Evolutionary conservation across 35 echinoderm and acorn worm genomes (phyloP), one percentile per base, ranked within the genome.

Genomic region (Apostichopus parvimensis): DNA sequence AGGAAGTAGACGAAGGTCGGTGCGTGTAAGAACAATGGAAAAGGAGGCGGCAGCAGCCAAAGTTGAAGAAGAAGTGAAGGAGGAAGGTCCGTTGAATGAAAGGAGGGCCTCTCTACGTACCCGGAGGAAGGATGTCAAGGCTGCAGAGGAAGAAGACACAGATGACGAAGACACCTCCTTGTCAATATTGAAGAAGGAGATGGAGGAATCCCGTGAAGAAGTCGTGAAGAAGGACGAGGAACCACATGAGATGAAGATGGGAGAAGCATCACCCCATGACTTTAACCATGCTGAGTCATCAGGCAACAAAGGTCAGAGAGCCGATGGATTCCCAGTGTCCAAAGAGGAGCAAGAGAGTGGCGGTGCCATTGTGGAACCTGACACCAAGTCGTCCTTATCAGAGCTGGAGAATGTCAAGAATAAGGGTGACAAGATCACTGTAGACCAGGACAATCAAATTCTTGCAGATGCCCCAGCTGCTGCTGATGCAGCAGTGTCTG

Each of bases 51-150:
- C 61, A 25, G 64, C 86, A 15, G 64, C 58, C 17, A 64, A 61
- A 17, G 54, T 72, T 53, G 86, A 21, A 9, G 86, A 88, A 17
- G 79, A 82, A 82, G 79, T 57, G 21, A 57, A 82, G 28, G 79
- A 34, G 8, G 6, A 24, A 26, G 64, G 86, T 9, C 86, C 86
- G 34, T 4, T 73, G 8, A 88, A 88, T 72, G 86, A 88, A 55
- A 88, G 86, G 86, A 88, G 86, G 24, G 86, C 86, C 6, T 88
- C 86, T 34, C 25, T 88, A 68, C 57, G 86, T 21, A 66, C 60
- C 15, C 20, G 86, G 20, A 88, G 52, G 64, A 72, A 88, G 64
- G 86, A 72, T 53, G 86, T 88, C 25, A 9, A 14, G 15, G 61
- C 28, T 18, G 15, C 61, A 54, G 60, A 88, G 61, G n/a, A 72